Percentiles rank a stretch among this genome's conserved stretches.
Conservation (phyloP, 1,140 invertebrate genomes). For the Drosophila bocki region DNA sequence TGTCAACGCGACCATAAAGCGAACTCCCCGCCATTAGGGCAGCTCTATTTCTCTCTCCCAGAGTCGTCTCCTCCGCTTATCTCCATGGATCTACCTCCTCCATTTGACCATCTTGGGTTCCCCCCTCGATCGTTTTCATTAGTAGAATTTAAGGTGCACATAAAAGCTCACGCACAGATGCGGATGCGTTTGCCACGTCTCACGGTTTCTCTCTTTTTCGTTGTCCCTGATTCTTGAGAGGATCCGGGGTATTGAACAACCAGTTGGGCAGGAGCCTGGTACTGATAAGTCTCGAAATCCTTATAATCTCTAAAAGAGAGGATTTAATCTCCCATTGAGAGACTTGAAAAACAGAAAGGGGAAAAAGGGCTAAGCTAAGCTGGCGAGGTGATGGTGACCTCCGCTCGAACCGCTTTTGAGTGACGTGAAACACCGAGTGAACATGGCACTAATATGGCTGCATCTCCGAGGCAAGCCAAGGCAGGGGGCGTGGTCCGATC, state of each 20-base stretch:
- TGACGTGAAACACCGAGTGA: constrained; percentile 72
- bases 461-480: constrained; percentile 7
- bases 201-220: constrained; percentile 40
- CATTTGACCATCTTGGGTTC: not conserved
- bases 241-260: constrained; percentile 1
- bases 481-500: constrained; percentile 39
- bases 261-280: constrained; percentile 24
- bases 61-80: not conserved
- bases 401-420: constrained; percentile 36
- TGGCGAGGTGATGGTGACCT: constrained; percentile 25
- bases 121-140: constrained; percentile 50
- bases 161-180: constrained; percentile 60
- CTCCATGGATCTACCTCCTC: constrained; percentile 12
- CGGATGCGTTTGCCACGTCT: constrained; percentile 38
- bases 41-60: constrained; percentile 21
- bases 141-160: constrained; percentile 70
- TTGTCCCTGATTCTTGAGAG: not conserved
- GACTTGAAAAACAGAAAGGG: no score
- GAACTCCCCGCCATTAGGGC: constrained; percentile 63
- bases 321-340: not conserved
- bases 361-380: constrained; percentile 7
- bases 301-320: constrained; percentile 5
- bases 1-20: constrained; percentile 79
- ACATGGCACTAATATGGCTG: constrained; percentile 79
- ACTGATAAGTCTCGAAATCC: not conserved